phyloP scores from a whole-genome alignment of 1,140 invertebrate genomes.

The Macrostomum lignano region DNA sequence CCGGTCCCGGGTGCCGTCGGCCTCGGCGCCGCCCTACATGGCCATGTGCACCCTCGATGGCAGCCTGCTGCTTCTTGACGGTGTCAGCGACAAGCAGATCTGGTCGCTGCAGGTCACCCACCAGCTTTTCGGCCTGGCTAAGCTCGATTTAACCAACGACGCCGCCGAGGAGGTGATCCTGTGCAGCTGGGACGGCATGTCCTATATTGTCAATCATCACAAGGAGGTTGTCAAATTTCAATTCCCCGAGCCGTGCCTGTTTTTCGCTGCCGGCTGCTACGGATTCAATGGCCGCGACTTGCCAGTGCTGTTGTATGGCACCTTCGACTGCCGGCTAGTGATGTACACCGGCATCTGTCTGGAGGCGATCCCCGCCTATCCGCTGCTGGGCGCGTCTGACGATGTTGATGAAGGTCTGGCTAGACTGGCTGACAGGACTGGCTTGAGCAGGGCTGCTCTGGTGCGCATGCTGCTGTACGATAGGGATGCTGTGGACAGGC shows the following conservation, averaged over 20 bases:
- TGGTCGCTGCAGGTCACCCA: conserved; percentile 45
- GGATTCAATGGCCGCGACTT: neutral
- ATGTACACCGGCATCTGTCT: neutral
- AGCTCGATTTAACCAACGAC: conserved; percentile 41
- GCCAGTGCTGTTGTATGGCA: conserved; percentile 1
- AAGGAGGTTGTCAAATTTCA: conserved; percentile 40
- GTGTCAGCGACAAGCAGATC: conserved; percentile 22
- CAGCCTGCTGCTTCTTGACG: conserved; percentile 11
- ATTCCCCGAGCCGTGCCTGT: conserved; percentile 32
- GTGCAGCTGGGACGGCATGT: conserved; percentile 48
- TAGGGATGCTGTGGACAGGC: too few species aligned
- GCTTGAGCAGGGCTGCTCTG: too few species aligned
- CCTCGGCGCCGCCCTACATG: too few species aligned
- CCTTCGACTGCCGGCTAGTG: neutral
- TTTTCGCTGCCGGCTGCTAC: neutral
- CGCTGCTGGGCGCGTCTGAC: too few species aligned
- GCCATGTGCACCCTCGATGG: conserved; percentile 35
- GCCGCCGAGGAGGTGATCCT: conserved; percentile 41
- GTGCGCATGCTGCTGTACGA: too few species aligned
- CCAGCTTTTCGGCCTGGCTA: conserved; percentile 40
- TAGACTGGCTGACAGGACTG: too few species aligned
- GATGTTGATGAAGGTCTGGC: too few species aligned
- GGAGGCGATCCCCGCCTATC: conserved; percentile 2
- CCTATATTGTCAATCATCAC: conserved; percentile 43
- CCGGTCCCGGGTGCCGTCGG: conserved; percentile 4